Conservation (phyloP, 2,113 vertebrate species). For the Proteles cristata region DNA sequence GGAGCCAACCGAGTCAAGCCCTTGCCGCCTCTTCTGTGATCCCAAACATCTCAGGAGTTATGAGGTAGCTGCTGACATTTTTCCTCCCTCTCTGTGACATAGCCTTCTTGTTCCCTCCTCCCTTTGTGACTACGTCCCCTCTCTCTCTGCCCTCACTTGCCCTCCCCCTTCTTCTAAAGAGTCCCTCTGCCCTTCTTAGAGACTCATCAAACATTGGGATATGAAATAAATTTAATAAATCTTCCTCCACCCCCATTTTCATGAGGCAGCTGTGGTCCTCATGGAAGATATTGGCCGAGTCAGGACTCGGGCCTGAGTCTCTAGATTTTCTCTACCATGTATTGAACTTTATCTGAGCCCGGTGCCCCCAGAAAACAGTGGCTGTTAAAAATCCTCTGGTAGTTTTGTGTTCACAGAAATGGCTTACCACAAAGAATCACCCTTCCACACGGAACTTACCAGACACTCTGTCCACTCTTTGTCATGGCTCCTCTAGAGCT, state of each 20-base stretch:
- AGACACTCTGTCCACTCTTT: neutral
- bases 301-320: neutral
- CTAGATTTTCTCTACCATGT: neutral
- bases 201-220: neutral
- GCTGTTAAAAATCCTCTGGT: neutral
- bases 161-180: neutral
- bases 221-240: neutral
- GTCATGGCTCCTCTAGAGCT: neutral
- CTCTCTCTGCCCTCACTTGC: neutral
- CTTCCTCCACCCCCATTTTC: rapidly evolving
- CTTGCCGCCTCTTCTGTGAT: neutral
- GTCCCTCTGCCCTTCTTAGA: neutral
- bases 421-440: neutral
- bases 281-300: neutral
- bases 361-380: neutral
- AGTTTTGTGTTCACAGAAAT: neutral
- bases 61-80: neutral
- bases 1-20: neutral
- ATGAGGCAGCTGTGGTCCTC: neutral
- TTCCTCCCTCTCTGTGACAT: conserved; percentile 62
- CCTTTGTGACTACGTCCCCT: conserved; percentile 7
- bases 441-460: rapidly evolving
- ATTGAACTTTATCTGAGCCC: neutral
- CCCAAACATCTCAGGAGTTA: neutral
- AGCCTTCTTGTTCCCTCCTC: neutral